phyloP scores from a whole-genome alignment of 2,113 vertebrate genomes.

The Coracopsis vasa region DNA sequence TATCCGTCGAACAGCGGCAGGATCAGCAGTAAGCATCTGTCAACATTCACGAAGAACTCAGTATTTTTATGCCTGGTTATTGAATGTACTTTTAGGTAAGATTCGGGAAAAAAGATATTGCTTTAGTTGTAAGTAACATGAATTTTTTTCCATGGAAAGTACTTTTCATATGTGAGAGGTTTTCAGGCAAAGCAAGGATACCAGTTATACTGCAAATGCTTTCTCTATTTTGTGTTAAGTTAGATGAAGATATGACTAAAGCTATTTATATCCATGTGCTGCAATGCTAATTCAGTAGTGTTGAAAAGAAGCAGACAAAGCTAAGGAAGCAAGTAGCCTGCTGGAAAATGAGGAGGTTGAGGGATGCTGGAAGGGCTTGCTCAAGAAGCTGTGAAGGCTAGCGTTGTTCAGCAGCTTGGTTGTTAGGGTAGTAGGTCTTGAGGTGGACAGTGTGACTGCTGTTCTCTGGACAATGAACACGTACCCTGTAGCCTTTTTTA shows the following conservation, averaged over 20 bases:
- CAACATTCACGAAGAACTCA: constrained; percentile 90
- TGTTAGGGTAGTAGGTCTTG: background rate
- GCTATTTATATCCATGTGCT: background rate
- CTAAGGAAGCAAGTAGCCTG: background rate
- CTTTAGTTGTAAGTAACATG: background rate
- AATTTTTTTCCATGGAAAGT: background rate
- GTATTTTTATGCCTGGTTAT: constrained; percentile 96
- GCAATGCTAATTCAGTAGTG: background rate
- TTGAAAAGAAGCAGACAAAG: background rate
- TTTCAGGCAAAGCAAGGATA: background rate
- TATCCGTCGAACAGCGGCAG: constrained; percentile 90
- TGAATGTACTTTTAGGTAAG: constrained; percentile 91
- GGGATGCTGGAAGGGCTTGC: background rate
- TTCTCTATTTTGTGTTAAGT: background rate
- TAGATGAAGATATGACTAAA: background rate
- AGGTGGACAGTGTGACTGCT: background rate
- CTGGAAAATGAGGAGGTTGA: background rate
- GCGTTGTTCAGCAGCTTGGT: background rate
- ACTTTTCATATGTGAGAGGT: background rate
- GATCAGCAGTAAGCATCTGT: constrained; percentile 88
- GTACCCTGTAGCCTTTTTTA: background rate
- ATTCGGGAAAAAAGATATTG: too few relatives aligned
- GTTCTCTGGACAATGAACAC: background rate
- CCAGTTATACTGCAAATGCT: background rate
- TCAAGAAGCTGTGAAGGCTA: background rate